Base-by-base conservation (phyloP, 2,113 vertebrate species). In the Ploceus nigricollis region DNA sequence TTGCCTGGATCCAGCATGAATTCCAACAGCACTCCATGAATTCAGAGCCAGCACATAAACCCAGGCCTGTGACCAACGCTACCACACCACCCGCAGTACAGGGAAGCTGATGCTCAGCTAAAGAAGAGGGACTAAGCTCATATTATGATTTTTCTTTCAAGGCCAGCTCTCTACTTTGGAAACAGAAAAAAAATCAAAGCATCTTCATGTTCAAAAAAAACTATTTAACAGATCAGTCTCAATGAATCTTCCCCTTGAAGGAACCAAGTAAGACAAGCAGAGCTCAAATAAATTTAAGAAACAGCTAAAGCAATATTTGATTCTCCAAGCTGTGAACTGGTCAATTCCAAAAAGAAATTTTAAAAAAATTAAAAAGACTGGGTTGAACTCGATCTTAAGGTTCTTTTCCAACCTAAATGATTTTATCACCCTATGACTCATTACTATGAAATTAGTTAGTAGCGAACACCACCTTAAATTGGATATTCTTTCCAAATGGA, bases 61-160 rank as follows among this genome's bases (percentile, higher is more conserved):
- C 25, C 19, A 70, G 91, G 47, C 56, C 64, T 63, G 15, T 8
- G 19, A 54, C 39, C 40, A 87, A 53, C 15, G 21, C 37, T 15
- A 5, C 22, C 1, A 0, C 19, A 48, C 11, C 48, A 72, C 16
- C 27, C 11, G 5, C 25, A 3, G 30, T 35, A 76, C 1, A 2
- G 60, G 3, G 33, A 70, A 64, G 15, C 15, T 54, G 30, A 60
- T 1, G 0, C 16, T 69, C 14, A 19, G 60, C 39, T 54, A 39
- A 79, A 7, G 11, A 76, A 60, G 1, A 60, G 4, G 12, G 18
- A 39, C 30, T 82, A 47, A 47, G 64, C 24, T 28, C 17, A 1
- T 12, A 45, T 16, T 54, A n/a, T 2, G 18, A 40, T 70, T 91
- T 60, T 69, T 35, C 20, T 75, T 90, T 64, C 48, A 72, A 80